These are phyloP conservation scores for Fringilla coelebs DNA, from an alignment of 2,797 vertebrate genomes.

Conservation along the genomic window DNA sequence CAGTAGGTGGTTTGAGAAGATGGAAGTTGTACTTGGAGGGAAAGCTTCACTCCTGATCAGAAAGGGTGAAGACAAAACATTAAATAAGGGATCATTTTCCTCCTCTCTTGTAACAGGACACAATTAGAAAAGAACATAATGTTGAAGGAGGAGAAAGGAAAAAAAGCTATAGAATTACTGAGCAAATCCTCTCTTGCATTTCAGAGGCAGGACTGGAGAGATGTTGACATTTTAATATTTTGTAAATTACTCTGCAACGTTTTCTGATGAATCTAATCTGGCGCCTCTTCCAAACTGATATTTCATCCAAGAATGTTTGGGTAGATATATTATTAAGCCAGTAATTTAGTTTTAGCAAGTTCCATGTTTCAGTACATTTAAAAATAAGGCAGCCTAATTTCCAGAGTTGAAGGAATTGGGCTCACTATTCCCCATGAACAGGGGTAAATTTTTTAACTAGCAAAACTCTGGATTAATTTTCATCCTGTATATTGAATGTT, in stretches of 20 bases:
- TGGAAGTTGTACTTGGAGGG: neutral
- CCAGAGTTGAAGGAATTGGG: neutral
- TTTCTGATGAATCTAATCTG: constrained; percentile 55
- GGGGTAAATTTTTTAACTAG: constrained; percentile 3
- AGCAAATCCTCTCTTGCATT: constrained; percentile 6
- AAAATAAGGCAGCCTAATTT: neutral
- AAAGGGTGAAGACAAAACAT: neutral
- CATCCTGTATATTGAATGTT: neutral
- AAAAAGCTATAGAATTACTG: neutral
- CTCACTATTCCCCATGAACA: neutral
- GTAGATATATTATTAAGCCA: constrained; percentile 3
- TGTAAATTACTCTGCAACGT: constrained; percentile 42
- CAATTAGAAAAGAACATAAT: neutral
- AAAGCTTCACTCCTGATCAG: neutral
- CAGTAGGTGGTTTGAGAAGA: neutral
- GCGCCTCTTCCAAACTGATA: neutral
- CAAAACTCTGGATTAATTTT: neutral
- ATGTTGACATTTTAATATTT: constrained; percentile 59
- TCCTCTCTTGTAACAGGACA: neutral
- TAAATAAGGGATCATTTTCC: neutral
- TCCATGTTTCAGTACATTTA: constrained; percentile 9
- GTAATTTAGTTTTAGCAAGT: constrained; percentile 41
- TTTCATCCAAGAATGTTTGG: constrained; percentile 32
- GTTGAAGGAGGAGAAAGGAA: neutral
- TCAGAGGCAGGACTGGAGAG: neutral